Percentiles rank a stretch among this genome's conserved stretches.
Evolutionary conservation across 1,140 invertebrate species (phyloP).

Genomic region (Zaprionus gabonicus): DNA sequence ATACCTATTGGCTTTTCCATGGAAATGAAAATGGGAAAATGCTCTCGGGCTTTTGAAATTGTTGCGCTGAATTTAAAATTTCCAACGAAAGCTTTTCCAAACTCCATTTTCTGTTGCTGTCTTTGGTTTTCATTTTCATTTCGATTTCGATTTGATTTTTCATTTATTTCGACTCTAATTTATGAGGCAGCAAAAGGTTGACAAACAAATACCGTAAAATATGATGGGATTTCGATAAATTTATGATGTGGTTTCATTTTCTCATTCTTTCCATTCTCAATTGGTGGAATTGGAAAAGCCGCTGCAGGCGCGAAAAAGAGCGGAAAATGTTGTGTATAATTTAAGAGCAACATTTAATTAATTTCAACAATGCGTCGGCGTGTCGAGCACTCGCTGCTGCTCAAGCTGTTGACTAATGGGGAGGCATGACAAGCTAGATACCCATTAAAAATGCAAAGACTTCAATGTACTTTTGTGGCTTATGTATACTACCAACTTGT

Average conservation of each 20-base stretch:
- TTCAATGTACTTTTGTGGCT: not conserved
- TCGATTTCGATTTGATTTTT: conserved; percentile 10
- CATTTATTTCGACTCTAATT: conserved; percentile 45
- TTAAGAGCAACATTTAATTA: conserved; percentile 56
- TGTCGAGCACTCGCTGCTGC: not conserved
- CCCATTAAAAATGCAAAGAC: not conserved
- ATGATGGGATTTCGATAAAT: conserved; percentile 61
- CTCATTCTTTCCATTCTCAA: not conserved
- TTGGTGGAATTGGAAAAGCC: not conserved
- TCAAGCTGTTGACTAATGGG: not conserved
- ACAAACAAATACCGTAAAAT: conserved; percentile 54
- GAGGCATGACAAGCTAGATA: not conserved
- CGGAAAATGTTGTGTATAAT: conserved; percentile 44
- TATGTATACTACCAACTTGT: not conserved
- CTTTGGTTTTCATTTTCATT: not conserved
- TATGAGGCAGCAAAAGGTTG: conserved; percentile 59
- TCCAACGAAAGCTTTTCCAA: conserved; percentile 54
- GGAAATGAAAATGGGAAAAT: conserved; percentile 50
- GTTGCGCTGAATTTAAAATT: conserved; percentile 74
- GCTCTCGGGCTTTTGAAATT: conserved; percentile 53
- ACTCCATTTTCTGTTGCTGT: conserved; percentile 12
- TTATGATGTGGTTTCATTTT: conserved; percentile 32
- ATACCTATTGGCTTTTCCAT: conserved; percentile 29
- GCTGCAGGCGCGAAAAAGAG: not conserved
- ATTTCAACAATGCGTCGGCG: conserved; percentile 40